A percentile compares a stretch with the other conserved stretches of the same genome.
phyloP scores from a whole-genome alignment of 2,797 vertebrate genomes.

The Sebastiscus tertius region DNA sequence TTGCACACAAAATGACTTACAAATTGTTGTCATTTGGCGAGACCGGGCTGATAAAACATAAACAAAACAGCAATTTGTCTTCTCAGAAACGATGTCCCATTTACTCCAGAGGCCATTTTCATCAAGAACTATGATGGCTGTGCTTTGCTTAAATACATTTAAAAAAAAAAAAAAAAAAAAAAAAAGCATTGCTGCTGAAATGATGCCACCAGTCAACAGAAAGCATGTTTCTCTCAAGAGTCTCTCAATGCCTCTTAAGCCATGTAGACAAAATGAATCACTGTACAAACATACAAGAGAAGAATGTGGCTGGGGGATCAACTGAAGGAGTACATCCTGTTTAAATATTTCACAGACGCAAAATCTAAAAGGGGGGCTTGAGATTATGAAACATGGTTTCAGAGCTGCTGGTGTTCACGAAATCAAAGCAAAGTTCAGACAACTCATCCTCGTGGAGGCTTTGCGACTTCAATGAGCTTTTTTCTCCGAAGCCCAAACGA shows the following conservation, averaged over 20 bases:
- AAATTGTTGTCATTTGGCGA: background rate
- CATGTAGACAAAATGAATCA: slow-evolving; percentile 16
- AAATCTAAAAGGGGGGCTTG: slow-evolving; percentile 26
- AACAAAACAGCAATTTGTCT: background rate
- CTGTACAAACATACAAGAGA: slow-evolving; percentile 21
- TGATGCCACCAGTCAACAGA: slow-evolving; percentile 11
- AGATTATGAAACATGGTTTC: slow-evolving; percentile 40
- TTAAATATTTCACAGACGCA: slow-evolving; percentile 53
- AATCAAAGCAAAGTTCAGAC: slow-evolving; percentile 52
- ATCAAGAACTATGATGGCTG: background rate
- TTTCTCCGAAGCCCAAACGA: slow-evolving; percentile 28
- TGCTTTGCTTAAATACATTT: background rate
- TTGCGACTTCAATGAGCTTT: slow-evolving; percentile 34
- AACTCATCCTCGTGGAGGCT: slow-evolving; percentile 12
- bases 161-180: background rate
- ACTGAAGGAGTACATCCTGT: slow-evolving; percentile 17
- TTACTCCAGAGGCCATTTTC: background rate
- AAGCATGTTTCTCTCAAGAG: slow-evolving; percentile 12
- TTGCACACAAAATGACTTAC: background rate
- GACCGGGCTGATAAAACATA: background rate
- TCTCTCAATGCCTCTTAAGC: slow-evolving; percentile 5
- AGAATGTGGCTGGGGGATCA: slow-evolving; percentile 2
- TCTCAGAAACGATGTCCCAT: background rate
- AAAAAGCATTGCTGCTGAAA: background rate
- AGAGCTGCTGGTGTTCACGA: slow-evolving; percentile 20